Percentiles rank a stretch among this genome's conserved stretches.
phyloP scores from a whole-genome alignment of 2,113 vertebrate species.

The Lagopus muta region DNA sequence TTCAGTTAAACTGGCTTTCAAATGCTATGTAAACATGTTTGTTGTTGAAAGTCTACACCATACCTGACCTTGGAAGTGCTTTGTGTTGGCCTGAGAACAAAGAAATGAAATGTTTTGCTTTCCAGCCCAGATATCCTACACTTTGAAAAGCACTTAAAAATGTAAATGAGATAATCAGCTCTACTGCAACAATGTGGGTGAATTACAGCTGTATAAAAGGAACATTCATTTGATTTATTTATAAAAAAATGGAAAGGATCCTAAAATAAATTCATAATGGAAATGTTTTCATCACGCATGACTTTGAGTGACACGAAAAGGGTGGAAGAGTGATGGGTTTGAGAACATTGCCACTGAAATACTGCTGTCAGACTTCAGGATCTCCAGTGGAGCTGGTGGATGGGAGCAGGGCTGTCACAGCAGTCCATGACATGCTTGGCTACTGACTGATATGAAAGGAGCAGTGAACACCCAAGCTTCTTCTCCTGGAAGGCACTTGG shows the following conservation, averaged over 20 bases:
- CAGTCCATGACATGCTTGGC: accelerated
- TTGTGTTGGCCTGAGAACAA: conserved; percentile 62
- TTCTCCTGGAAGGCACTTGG: background rate
- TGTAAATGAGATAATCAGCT: conserved; percentile 68
- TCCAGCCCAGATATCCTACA: conserved; percentile 72
- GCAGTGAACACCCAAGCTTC: background rate
- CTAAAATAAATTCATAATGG: conserved; percentile 26
- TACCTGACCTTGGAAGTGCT: conserved; percentile 67
- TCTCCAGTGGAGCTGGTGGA: background rate
- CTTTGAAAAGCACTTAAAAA: conserved; percentile 75
- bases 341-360: accelerated
- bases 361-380: background rate
- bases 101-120: conserved; percentile 71
- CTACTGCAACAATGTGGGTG: conserved; percentile 36
- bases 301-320: background rate
- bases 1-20: conserved; percentile 41
- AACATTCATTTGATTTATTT: conserved; percentile 45
- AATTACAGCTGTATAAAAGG: conserved; percentile 15
- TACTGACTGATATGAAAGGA: background rate
- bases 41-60: conserved; percentile 51
- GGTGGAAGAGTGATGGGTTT: background rate
- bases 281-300: background rate
- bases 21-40: conserved; percentile 56
- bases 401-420: accelerated
- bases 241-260: conserved; percentile 51